Percentiles rank a stretch among this genome's conserved stretches.
Evolutionary conservation across 2,888 invertebrate species (phyloP).

Genomic region (Melipona bicolor): DNA sequence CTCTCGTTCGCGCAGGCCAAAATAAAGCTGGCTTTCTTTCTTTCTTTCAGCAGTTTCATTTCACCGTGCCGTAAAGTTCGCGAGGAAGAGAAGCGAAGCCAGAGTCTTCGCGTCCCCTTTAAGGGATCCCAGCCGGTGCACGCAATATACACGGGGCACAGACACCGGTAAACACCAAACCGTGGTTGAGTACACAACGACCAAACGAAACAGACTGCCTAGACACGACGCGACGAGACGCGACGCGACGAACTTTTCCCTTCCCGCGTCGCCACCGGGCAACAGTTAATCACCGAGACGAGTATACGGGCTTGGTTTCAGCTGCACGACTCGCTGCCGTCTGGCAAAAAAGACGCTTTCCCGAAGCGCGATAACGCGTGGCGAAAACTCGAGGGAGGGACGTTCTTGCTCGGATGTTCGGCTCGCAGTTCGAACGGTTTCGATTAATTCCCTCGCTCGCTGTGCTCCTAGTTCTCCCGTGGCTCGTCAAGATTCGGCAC

Average conservation of each 20-base stretch:
- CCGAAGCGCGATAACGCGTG: neutral
- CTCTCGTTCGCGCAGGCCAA: neutral
- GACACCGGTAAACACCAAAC: slow-evolving; percentile 31
- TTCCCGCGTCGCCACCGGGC: slow-evolving; percentile 26
- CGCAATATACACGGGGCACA: slow-evolving; percentile 48
- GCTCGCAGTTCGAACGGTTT: slow-evolving; percentile 12
- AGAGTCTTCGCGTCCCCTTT: slow-evolving; percentile 43
- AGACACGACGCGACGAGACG: neutral
- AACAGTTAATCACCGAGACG: slow-evolving; percentile 60
- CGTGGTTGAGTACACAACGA: slow-evolving; percentile 2
- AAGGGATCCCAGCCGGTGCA: slow-evolving; percentile 40
- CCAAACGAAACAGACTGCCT: neutral
- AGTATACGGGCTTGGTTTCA: slow-evolving; percentile 54
- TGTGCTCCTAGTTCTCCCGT: too few species aligned
- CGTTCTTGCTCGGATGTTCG: slow-evolving; percentile 7
- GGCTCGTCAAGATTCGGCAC: slow-evolving; percentile 27
- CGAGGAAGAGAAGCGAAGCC: neutral
- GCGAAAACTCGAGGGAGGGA: neutral
- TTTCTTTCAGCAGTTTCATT: slow-evolving; percentile 38
- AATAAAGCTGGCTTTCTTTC: slow-evolving; percentile 34
- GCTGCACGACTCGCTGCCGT: slow-evolving; percentile 31
- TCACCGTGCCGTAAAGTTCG: slow-evolving; percentile 17
- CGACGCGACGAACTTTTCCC: neutral
- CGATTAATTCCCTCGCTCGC: slow-evolving; percentile 2
- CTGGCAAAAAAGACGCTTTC: slow-evolving; percentile 32